Evolutionary conservation across 2,113 vertebrate genomes (phyloP), one percentile per base, ranked within the genome.

Genomic region (Sphaerodactylus townsendi): DNA sequence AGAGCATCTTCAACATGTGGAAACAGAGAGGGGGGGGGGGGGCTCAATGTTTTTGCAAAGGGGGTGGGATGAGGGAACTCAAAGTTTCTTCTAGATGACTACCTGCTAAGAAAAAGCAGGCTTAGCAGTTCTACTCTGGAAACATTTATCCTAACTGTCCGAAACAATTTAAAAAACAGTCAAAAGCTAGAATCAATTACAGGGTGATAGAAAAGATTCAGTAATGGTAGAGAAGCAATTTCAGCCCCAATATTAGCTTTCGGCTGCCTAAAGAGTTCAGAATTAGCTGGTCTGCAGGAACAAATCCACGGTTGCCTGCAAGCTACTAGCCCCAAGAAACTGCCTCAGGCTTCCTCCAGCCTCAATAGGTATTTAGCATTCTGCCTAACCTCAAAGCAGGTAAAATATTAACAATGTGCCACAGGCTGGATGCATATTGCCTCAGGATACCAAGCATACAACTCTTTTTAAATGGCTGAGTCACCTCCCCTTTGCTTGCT

Each of bases 391-490:
- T 77, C 73, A 81, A 59, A 81, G 85, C 39, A 25, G 64, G 30
- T 77, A 73, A 86, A 86, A 56, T 74, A 86, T 81, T 86, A 81
- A 76, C 64, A 48, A 53, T 37, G n/a, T n/a, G 41, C 69, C 25
- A 71, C 39, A 79, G 53, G 76, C 83, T 76, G 79, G 76, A 79
- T 85, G 83, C 76, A 78, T 19, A 64, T 35, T 85, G 76, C 83
- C 83, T 70, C 39, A 64, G 68, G 76, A 41, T 72, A 64, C 39
- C 37, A 19, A 69, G 83, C 56, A 72, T 19, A 71, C 66, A 71
- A 48, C 75, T 77, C 53, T 73, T 59, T 79, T 71, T 25, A 79
- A 78, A 85, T 72, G 66, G 68, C 83, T 79, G 75, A 85, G 48
- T 71, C 83, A 79, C 21, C 62, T 68, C 39, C 53, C 76, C 53